Percentiles rank a stretch among this genome's conserved stretches.
Evolutionary conservation across 1,140 invertebrate species (phyloP).

Genomic region (Scylla paramamosain): DNA sequence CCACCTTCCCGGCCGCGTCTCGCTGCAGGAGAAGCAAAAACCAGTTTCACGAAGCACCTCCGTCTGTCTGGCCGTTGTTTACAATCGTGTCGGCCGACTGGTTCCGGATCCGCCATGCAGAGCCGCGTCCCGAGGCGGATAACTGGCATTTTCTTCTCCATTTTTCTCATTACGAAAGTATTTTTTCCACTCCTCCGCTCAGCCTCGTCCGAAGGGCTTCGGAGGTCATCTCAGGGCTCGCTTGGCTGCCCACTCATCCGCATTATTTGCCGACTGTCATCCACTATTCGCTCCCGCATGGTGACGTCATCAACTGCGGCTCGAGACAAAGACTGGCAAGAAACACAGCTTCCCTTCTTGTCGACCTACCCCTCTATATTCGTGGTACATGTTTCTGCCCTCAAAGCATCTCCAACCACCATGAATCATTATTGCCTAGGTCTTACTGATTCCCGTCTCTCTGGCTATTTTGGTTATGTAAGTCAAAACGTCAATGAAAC

Average conservation of each 20-base stretch:
- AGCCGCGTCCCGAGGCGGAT: background rate
- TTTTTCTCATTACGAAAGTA: background rate
- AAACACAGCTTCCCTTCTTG: background rate
- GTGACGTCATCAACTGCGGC: background rate
- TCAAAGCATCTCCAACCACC: background rate
- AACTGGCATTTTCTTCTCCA: background rate
- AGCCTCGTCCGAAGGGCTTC: background rate
- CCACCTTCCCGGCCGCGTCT: constrained; percentile 16
- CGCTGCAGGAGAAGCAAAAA: background rate
- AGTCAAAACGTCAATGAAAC: too few relatives aligned
- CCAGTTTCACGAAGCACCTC: background rate
- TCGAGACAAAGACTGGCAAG: background rate
- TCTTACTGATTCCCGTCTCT: background rate
- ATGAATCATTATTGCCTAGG: background rate
- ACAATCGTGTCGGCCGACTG: background rate
- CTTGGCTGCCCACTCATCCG: background rate
- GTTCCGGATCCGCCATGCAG: background rate
- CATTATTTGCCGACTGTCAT: background rate
- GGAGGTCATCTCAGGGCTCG: background rate
- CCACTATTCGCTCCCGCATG: background rate
- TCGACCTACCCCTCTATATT: background rate
- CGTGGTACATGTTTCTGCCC: background rate
- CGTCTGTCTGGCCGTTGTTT: background rate
- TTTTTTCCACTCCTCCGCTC: background rate
- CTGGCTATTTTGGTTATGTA: too few relatives aligned